These are phyloP conservation scores for Drosophila limbata DNA, from an alignment of 2,888 invertebrate species.

Conservation along the genomic window DNA sequence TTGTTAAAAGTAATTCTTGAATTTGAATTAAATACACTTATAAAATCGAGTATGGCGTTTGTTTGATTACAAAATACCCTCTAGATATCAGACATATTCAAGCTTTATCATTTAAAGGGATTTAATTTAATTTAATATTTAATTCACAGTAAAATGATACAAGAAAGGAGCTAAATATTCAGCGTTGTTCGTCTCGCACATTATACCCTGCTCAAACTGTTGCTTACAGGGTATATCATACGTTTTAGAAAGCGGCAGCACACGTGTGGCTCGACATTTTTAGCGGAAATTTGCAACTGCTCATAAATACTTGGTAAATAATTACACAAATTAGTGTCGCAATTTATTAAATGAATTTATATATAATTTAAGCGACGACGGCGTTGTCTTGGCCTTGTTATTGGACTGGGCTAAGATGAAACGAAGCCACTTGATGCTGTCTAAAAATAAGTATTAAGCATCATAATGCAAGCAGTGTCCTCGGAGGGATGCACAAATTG, in stretches of 20 bases:
- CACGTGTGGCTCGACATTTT: constrained; percentile 8
- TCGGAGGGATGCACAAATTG: constrained; percentile 41
- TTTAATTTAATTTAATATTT: too few relatives aligned
- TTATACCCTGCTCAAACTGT: neutral
- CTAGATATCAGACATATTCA: too few relatives aligned
- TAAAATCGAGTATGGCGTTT: too few relatives aligned
- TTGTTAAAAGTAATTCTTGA: too few relatives aligned
- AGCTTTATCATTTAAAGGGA: neutral
- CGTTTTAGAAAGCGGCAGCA: neutral
- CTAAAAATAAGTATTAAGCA: constrained; percentile 28
- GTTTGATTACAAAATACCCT: neutral
- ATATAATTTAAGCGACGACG: constrained; percentile 40
- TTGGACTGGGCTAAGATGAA: constrained; percentile 16
- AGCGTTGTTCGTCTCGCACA: too few relatives aligned
- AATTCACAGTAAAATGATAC: too few relatives aligned
- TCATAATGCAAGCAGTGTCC: constrained; percentile 7
- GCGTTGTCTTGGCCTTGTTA: constrained; percentile 33
- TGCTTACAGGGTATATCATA: constrained; percentile 26
- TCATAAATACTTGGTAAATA: constrained; percentile 69
- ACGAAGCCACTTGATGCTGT: constrained; percentile 54
- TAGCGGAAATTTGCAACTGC: constrained; percentile 70
- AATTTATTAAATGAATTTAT: constrained; percentile 74
- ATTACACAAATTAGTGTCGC: constrained; percentile 74
- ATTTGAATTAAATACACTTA: too few relatives aligned
- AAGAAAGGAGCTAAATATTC: neutral